Evolutionary conservation across 2,888 invertebrate species (phyloP).

Genomic region (Drepana falcataria): DNA sequence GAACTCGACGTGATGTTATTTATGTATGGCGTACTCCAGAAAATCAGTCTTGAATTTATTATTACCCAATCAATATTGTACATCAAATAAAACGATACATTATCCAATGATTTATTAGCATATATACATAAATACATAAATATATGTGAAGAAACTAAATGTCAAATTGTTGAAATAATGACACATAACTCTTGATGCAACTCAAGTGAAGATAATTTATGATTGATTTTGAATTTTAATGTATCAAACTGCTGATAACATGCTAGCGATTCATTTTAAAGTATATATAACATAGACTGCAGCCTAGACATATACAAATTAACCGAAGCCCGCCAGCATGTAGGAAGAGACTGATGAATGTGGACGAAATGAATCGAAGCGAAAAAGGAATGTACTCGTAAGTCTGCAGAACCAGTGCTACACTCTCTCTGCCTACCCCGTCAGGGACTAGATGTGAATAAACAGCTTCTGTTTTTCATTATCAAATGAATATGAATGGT

Average conservation of each 20-base stretch:
- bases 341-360: too few relatives aligned
- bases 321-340: too few relatives aligned
- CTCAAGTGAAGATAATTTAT: conserved; percentile 17
- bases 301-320: background rate
- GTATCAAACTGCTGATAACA: background rate
- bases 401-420: too few relatives aligned
- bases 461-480: too few relatives aligned
- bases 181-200: conserved; percentile 3
- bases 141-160: conserved; percentile 10
- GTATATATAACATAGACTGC: background rate
- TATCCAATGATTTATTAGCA: background rate
- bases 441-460: too few relatives aligned
- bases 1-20: too few relatives aligned
- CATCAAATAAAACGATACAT: background rate
- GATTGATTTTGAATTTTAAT: conserved; percentile 22
- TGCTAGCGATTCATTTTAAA: background rate
- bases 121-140: background rate
- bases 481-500: too few relatives aligned
- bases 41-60: background rate
- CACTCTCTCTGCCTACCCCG: too few relatives aligned
- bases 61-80: background rate
- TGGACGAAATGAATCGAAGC: too few relatives aligned
- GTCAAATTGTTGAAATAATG: conserved; percentile 12
- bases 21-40: too few relatives aligned
- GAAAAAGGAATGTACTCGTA: too few relatives aligned